phyloP scores from a whole-genome alignment of 2,888 invertebrate species.

The Caenorhabditis sulstoni region DNA sequence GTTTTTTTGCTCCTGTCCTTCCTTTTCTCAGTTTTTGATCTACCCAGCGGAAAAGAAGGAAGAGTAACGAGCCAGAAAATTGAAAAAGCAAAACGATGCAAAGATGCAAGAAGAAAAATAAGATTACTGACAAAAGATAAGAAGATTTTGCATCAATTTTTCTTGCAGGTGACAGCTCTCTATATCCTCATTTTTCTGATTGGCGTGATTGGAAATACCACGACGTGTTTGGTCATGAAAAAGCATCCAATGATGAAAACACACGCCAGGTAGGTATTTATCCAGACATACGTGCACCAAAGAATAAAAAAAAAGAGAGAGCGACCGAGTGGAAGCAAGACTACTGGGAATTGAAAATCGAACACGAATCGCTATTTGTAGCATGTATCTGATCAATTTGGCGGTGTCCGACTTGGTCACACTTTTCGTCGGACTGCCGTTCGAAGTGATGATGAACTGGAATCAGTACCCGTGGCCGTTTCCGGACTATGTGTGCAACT shows the following conservation, averaged over 20 bases:
- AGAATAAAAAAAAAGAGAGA: no score
- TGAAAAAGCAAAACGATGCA: no score
- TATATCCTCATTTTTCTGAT: slow-evolving; percentile 66
- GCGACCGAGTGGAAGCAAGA: no score
- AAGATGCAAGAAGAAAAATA: neutral
- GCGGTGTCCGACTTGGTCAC: slow-evolving; percentile 72
- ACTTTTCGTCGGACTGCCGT: slow-evolving; percentile 70
- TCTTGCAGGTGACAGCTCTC: slow-evolving; percentile 64
- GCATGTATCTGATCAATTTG: slow-evolving; percentile 69
- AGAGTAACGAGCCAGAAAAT: no score
- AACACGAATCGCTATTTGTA: slow-evolving; percentile 22
- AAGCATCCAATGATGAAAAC: slow-evolving; percentile 71
- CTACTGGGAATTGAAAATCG: no score
- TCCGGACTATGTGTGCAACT: slow-evolving; percentile 72
- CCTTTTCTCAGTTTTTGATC: no score
- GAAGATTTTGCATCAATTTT: no score
- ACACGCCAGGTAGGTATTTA: slow-evolving; percentile 62
- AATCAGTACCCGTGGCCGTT: slow-evolving; percentile 74
- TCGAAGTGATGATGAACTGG: slow-evolving; percentile 72
- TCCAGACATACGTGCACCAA: no score
- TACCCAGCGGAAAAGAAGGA: no score
- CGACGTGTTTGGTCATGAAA: slow-evolving; percentile 69
- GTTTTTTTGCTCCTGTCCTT: no score
- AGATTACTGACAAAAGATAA: neutral
- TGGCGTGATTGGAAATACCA: slow-evolving; percentile 69